Conservation (phyloP, 2,888 invertebrate genomes). For the Nebria salina region DNA sequence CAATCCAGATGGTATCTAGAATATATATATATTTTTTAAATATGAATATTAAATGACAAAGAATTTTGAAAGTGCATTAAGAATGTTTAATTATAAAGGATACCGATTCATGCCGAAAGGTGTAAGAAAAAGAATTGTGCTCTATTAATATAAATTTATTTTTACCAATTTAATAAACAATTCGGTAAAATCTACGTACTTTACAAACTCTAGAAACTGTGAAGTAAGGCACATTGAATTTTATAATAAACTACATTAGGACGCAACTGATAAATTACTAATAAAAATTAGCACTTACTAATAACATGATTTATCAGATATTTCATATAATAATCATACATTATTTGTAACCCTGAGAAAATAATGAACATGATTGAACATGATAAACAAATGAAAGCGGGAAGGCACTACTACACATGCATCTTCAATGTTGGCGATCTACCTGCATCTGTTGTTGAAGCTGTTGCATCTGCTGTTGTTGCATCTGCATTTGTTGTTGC, state of each 20-base stretch:
- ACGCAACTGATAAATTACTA: constrained; percentile 3
- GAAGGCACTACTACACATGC: constrained; percentile 19
- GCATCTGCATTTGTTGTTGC: constrained; percentile 65
- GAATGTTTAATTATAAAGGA: not conserved
- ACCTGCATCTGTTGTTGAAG: constrained; percentile 73
- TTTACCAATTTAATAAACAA: constrained; percentile 29
- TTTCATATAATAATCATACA: constrained; percentile 1
- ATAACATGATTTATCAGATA: constrained; percentile 7
- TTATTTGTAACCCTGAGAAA: not conserved
- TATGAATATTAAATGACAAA: not conserved
- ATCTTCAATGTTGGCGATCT: constrained; percentile 60
- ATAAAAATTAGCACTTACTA: not conserved
- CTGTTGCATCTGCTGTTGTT: constrained; percentile 66
- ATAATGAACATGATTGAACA: not conserved
- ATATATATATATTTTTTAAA: constrained; percentile 37
- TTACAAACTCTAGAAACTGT: constrained; percentile 36
- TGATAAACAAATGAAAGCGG: not conserved
- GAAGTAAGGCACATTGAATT: constrained; percentile 44
- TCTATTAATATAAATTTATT: constrained; percentile 41
- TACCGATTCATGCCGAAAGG: constrained; percentile 33
- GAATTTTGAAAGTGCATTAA: too few relatives aligned
- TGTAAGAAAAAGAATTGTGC: constrained; percentile 37
- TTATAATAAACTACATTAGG: constrained; percentile 15
- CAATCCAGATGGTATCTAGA: constrained; percentile 59
- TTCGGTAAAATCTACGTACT: constrained; percentile 30